These are phyloP conservation scores for Eledone cirrhosa DNA, from an alignment of 2,888 invertebrate genomes.

Conservation along the genomic window DNA sequence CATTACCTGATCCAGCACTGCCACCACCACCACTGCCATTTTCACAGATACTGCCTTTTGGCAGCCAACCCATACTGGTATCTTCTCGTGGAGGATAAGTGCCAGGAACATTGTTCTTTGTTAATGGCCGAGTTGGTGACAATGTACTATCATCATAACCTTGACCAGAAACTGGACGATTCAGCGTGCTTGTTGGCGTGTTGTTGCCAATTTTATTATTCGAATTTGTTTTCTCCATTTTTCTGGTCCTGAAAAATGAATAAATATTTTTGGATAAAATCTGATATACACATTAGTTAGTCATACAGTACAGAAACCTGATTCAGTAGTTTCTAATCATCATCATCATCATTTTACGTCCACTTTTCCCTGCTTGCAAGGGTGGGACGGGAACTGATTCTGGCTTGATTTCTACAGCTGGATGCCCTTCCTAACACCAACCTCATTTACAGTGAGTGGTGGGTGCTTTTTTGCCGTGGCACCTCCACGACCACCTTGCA, in stretches of 20 bases:
- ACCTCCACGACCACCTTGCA: no score
- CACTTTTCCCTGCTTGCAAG: no score
- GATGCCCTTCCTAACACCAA: no score
- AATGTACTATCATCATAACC: conserved; percentile 60
- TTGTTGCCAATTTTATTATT: neutral
- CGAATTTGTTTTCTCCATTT: neutral
- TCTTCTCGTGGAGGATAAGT: conserved; percentile 13
- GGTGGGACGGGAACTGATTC: no score
- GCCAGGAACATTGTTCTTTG: neutral
- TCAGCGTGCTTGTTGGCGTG: conserved; percentile 57
- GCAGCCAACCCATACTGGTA: conserved; percentile 32
- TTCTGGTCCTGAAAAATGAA: neutral
- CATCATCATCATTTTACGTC: no score
- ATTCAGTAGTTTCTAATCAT: no score
- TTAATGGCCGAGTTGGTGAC: conserved; percentile 44
- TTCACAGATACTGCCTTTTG: conserved; percentile 37
- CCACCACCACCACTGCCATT: conserved; percentile 39
- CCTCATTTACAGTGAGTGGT: no score
- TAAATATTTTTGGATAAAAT: no score
- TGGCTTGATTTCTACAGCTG: no score
- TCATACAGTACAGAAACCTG: no score
- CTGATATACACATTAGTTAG: no score
- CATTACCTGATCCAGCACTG: conserved; percentile 3
- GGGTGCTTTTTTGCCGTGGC: no score
- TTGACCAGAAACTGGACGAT: conserved; percentile 54